Base-by-base conservation (phyloP, 2,888 invertebrate genomes). In the Drosophila nr. medialis region DNA sequence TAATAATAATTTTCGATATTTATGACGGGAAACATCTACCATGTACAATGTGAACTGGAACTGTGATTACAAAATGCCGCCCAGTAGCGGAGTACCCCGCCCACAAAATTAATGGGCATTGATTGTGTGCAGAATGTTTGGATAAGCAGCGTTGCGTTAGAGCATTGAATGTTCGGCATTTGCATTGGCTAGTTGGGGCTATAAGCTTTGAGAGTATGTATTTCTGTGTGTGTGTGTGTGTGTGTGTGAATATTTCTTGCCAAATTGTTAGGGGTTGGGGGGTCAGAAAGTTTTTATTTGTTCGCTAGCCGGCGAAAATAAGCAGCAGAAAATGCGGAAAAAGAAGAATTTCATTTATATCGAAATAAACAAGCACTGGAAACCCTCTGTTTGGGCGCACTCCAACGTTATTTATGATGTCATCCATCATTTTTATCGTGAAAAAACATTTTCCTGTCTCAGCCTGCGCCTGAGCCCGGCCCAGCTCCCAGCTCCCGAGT, bases 371-470 rank as follows among this genome's bases (percentile, higher is more conserved):
- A 92, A 92, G 90, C 91, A 91, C 91, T 92, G 91, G 90, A 86
- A 90, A 91, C 92, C 92, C 91, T 92, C 93, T 92, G 91, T 91
- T 83, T 92, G 84, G 84, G 90, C 90, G 91, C 92, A 91, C 92
- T 92, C 91, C 86, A 91, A 87, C 84, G 91, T 93, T 92, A 93
- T 93, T 93, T 93, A 93, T 92, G 92, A 90, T 90, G 89, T 92
- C 93, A 93, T 93, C 90, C 92, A 92, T 93, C 93, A 93, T 93
- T 93, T 93, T 93, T 93, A 93, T 93, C 93, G 93, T 92, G 89
- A 91, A 92, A 92, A 92, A 92, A 92, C 91, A 92, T 92, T 92
- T 92, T 91, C 91, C 90, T 91, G 91, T 86, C 89, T 86, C 91
- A 89, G 86, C 86, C 89, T 91, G 86, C 62, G 81, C 77, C 81